Evolutionary conservation across 2,888 invertebrate genomes (phyloP).

Genomic region (Drosophila peninsularis): DNA sequence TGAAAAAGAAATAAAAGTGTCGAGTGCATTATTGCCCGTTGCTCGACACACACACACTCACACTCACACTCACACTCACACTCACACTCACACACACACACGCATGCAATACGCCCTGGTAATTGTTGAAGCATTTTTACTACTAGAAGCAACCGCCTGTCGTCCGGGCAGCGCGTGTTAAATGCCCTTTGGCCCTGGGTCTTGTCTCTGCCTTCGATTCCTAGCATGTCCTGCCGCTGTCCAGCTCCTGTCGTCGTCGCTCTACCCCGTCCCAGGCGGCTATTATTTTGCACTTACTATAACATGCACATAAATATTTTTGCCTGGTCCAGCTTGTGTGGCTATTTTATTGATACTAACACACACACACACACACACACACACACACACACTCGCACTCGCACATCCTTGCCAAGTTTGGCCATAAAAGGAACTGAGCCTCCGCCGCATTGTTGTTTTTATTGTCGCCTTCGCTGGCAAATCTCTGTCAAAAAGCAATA

Average conservation of each 20-base stretch:
- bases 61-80: slow-evolving; percentile 19
- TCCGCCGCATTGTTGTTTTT: slow-evolving; percentile 54
- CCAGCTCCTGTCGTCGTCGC: slow-evolving; percentile 3
- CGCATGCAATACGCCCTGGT: slow-evolving; percentile 58
- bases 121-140: slow-evolving; percentile 72
- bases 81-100: slow-evolving; percentile 7
- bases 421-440: slow-evolving; percentile 56
- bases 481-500: slow-evolving; percentile 84
- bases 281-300: slow-evolving; percentile 81
- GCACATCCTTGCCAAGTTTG: slow-evolving; percentile 29
- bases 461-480: slow-evolving; percentile 70
- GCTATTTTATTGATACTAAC: slow-evolving; percentile 79
- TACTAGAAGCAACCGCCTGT: slow-evolving; percentile 49
- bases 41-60: slow-evolving; percentile 31
- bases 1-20: slow-evolving; percentile 80
- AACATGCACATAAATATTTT: slow-evolving; percentile 79
- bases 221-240: background rate
- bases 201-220: slow-evolving; percentile 15
- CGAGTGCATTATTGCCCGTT: slow-evolving; percentile 76
- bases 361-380: slow-evolving; percentile 40
- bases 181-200: slow-evolving; percentile 42
- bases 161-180: slow-evolving; percentile 48
- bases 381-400: slow-evolving; percentile 10
- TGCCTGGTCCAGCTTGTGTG: slow-evolving; percentile 60
- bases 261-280: slow-evolving; percentile 53